Percentiles rank a stretch among this genome's conserved stretches.
Conservation (phyloP, 2,888 invertebrate species). For the Dichetophora obliterata region DNA sequence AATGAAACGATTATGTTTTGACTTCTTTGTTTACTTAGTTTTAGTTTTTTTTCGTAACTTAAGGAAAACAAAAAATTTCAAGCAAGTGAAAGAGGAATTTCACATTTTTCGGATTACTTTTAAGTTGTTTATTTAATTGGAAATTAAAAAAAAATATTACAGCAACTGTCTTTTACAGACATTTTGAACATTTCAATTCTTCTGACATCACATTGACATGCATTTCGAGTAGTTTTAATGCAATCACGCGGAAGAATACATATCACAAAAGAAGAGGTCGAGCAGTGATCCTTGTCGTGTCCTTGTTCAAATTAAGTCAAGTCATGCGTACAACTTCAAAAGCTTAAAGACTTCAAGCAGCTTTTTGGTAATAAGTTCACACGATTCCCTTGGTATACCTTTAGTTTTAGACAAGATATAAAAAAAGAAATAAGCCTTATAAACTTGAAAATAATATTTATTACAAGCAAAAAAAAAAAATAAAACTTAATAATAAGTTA, state of each 20-base stretch:
- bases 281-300: background rate
- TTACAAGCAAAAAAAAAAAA: too few relatives aligned
- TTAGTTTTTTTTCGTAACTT: too few relatives aligned
- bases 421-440: too few relatives aligned
- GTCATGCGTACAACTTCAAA: constrained; percentile 14
- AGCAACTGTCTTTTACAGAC: background rate
- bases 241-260: constrained; percentile 61
- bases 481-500: too few relatives aligned
- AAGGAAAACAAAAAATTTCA: too few relatives aligned
- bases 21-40: background rate
- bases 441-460: too few relatives aligned
- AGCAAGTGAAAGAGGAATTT: too few relatives aligned
- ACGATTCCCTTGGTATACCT: too few relatives aligned
- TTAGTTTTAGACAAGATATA: too few relatives aligned
- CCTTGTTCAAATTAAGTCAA: background rate
- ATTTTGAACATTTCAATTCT: background rate
- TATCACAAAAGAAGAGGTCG: constrained; percentile 39
- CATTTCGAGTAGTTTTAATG: constrained; percentile 37
- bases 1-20: background rate
- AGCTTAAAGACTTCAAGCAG: background rate
- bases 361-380: too few relatives aligned
- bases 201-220: background rate
- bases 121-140: background rate
- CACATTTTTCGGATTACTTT: too few relatives aligned
- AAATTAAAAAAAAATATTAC: background rate